Base-by-base conservation (phyloP, 2,113 vertebrate genomes). In the Lipotes vexillifer region DNA sequence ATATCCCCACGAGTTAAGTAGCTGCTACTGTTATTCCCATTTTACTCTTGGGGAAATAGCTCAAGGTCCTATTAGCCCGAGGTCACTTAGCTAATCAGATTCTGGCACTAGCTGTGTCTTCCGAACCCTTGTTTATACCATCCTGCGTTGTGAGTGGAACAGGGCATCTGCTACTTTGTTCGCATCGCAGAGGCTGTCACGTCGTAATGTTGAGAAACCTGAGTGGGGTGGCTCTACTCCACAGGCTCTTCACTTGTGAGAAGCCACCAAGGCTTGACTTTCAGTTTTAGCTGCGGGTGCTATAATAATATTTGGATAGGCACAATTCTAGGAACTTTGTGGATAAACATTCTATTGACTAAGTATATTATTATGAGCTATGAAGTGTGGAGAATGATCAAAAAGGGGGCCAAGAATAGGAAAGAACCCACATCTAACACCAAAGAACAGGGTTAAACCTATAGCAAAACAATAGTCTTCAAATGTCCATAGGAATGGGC, bases 181-280 rank as follows among this genome's bases (percentile, higher is more conserved):
- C 65, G 69, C 49, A n/a, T 2, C 0, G 8, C 31, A 18, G 69
- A 36, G 86, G n/a, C 33, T 1, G 4, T 59, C 31, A 17, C 59
- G 25, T 0, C 27, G 33, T 38, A 31, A 17, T 0, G 17, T 3
- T 63, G 20, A 31, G 92, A 84, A 49, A 38, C 36, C 20, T 12
- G 21, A 23, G 23, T 21, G 20, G 8, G 6, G 2, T 69, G 46
- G 3, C 1, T 2, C 7, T 7, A 1, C 23, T 5, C 7, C 2
- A 10, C 9, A 20, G 6, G 27, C 11, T 31, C 59, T 46, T 63
- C 33, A n/a, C 20, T 15, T 5, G 6, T 27, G 13, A 49, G 82
- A 81, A 61, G 44, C 27, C 41, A 68, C 21, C 6, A 6, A 27
- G 36, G 11, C 11, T 85, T 20, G 25, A 25, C 18, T 82, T 68